A percentile compares a stretch with the other conserved stretches of the same genome.
These are phyloP conservation scores for Montipora sp. DNA, from an alignment of 64 coral and sea anemone species.

Conservation along the genomic window DNA sequence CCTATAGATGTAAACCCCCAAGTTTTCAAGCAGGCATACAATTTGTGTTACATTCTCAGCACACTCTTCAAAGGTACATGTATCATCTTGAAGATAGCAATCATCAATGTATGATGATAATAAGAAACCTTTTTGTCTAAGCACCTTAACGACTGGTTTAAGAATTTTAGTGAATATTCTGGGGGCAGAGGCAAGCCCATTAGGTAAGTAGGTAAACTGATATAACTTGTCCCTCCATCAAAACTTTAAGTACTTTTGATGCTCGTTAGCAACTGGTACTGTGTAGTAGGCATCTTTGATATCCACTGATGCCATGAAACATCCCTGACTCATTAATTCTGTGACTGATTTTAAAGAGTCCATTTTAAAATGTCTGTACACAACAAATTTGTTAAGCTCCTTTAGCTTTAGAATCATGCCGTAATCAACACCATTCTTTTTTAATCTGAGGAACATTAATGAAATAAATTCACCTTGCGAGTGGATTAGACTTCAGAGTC, in stretches of 20 bases:
- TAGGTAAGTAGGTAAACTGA: constrained; percentile 53
- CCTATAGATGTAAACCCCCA: constrained; percentile 13
- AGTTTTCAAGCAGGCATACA: not conserved
- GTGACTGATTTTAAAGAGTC: constrained; percentile 31
- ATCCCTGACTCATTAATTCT: not conserved
- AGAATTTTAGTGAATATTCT: constrained; percentile 46
- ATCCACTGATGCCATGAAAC: constrained; percentile 30
- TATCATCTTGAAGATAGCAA: no score
- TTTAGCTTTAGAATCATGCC: constrained; percentile 57
- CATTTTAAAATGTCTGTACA: constrained; percentile 56
- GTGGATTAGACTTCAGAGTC: constrained; percentile 37
- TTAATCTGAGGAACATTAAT: constrained; percentile 43
- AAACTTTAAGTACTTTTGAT: constrained; percentile 49
- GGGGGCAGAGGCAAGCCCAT: constrained; percentile 33
- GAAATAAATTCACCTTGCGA: constrained; percentile 47
- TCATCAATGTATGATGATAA: constrained; percentile 29
- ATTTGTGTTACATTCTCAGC: not conserved
- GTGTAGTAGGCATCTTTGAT: constrained; percentile 43
- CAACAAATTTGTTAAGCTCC: constrained; percentile 48
- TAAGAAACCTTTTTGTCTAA: constrained; percentile 37
- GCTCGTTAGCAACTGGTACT: constrained; percentile 11
- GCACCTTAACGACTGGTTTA: constrained; percentile 5
- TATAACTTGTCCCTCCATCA: constrained; percentile 49
- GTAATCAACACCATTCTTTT: constrained; percentile 57
- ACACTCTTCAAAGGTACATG: constrained; percentile 3